These are phyloP conservation scores for Drosophila ambigua DNA, from an alignment of 1,140 invertebrate genomes.

Conservation along the genomic window DNA sequence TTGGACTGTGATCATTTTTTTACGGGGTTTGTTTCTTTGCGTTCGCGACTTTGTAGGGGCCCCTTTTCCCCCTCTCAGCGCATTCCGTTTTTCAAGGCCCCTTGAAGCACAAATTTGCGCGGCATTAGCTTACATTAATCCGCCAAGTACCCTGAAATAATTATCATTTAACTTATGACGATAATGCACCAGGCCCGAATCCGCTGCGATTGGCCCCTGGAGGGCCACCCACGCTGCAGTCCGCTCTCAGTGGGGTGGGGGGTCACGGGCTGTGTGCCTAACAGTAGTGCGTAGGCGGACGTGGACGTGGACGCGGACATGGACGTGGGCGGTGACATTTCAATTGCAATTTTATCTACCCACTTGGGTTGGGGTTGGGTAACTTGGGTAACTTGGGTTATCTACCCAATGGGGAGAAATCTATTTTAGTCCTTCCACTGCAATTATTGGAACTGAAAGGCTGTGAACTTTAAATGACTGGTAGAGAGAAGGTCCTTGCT, in stretches of 20 bases:
- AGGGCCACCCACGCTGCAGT: background rate
- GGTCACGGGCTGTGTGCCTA: slow-evolving; percentile 14
- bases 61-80: slow-evolving; percentile 6
- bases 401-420: background rate
- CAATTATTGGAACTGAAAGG: no score
- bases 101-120: slow-evolving; percentile 51
- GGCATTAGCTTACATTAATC: slow-evolving; percentile 66
- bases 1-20: slow-evolving; percentile 64
- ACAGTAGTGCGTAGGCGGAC: background rate
- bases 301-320: no score
- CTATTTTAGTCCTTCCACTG: slow-evolving; percentile 4
- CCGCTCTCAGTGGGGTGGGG: background rate
- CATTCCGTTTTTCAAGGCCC: slow-evolving; percentile 42
- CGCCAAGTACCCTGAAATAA: slow-evolving; percentile 56
- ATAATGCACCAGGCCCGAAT: slow-evolving; percentile 14
- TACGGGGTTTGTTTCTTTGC: slow-evolving; percentile 26
- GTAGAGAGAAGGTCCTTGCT: no score
- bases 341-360: slow-evolving; percentile 25
- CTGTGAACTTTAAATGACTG: no score
- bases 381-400: no score
- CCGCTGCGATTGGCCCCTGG: background rate
- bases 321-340: slow-evolving; percentile 9
- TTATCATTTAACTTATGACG: slow-evolving; percentile 53
- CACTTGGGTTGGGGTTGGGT: no score
- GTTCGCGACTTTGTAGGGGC: slow-evolving; percentile 53